phyloP scores from a whole-genome alignment of 2,888 invertebrate genomes.

The Xanthia icteritia region DNA sequence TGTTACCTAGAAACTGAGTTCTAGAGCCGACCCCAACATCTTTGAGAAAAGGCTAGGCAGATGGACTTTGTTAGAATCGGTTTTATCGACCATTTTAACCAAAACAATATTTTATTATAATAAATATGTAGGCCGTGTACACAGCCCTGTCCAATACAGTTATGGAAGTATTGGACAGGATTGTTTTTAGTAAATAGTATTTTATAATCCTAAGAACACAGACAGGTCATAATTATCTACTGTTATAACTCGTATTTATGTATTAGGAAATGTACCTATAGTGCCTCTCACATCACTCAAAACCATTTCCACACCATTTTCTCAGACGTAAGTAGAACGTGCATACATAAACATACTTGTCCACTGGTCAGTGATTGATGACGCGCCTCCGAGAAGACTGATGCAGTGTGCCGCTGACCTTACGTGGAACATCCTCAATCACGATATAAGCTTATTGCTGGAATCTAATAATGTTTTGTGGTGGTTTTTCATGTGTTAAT shows the following conservation, averaged over 20 bases:
- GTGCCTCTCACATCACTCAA: not conserved
- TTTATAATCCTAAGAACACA: not conserved
- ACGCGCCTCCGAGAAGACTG: constrained; percentile 70
- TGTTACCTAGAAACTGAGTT: no score
- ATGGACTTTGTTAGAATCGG: no score
- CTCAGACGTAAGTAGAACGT: constrained; percentile 26
- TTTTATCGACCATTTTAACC: not conserved
- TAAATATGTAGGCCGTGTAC: not conserved
- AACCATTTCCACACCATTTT: constrained; percentile 18
- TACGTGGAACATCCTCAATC: constrained; percentile 68
- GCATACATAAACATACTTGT: constrained; percentile 57
- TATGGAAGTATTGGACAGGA: not conserved
- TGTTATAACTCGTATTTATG: not conserved
- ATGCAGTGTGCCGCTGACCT: constrained; percentile 72
- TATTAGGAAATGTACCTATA: not conserved
- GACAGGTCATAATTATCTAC: not conserved
- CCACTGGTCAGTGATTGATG: constrained; percentile 73
- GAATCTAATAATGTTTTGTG: constrained; percentile 59
- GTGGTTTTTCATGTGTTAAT: not conserved
- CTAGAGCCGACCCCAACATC: no score
- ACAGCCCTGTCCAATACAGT: not conserved
- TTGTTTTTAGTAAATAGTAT: not conserved
- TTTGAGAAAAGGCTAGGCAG: no score
- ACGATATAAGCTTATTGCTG: constrained; percentile 71
- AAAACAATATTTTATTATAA: not conserved